These are phyloP conservation scores for Yponomeuta sedellus DNA, from an alignment of 2,888 invertebrate genomes.

Conservation along the genomic window DNA sequence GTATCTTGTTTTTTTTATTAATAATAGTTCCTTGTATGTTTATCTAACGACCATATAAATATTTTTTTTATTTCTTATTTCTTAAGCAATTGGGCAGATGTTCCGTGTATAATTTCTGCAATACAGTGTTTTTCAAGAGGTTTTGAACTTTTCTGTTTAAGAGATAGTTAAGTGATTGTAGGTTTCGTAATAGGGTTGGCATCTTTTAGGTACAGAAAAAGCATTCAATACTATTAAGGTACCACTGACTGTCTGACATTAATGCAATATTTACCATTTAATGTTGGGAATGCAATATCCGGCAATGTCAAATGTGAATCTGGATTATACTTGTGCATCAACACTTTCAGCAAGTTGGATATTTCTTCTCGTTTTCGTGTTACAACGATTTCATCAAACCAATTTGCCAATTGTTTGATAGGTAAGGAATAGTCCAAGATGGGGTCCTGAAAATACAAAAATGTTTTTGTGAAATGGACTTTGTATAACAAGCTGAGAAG, in stretches of 20 bases:
- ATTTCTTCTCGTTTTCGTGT: conserved; percentile 92
- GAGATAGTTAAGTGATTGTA: too few relatives aligned
- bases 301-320: conserved; percentile 81
- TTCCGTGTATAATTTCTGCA: too few relatives aligned
- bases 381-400: conserved; percentile 92
- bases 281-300: conserved; percentile 84
- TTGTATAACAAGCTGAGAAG: neutral
- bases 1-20: too few relatives aligned
- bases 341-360: conserved; percentile 82
- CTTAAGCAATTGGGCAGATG: too few relatives aligned
- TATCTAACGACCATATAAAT: too few relatives aligned
- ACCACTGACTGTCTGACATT: neutral
- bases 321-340: conserved; percentile 85
- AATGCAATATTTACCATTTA: conserved; percentile 74
- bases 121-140: too few relatives aligned
- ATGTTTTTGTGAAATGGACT: neutral
- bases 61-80: too few relatives aligned
- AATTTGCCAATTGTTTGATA: conserved; percentile 86
- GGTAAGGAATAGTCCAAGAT: conserved; percentile 88
- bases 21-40: too few relatives aligned
- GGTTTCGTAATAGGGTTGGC: too few relatives aligned
- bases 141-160: too few relatives aligned
- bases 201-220: neutral
- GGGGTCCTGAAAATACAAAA: conserved; percentile 79
- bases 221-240: neutral